These are phyloP conservation scores for Drosophila novamexicana DNA, from an alignment of 1,140 invertebrate genomes.

Conservation along the genomic window DNA sequence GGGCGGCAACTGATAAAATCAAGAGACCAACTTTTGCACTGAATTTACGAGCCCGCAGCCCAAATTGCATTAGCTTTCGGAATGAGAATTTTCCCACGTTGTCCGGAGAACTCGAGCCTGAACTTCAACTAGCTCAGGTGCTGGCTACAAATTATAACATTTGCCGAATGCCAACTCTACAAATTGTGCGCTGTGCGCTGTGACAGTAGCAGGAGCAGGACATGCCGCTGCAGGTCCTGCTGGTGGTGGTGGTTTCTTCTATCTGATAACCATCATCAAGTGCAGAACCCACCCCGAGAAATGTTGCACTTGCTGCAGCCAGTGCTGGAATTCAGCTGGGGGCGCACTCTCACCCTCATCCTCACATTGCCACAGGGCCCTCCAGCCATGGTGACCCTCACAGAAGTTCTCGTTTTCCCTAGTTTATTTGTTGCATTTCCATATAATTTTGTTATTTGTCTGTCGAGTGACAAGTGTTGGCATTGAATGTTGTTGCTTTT, in stretches of 20 bases:
- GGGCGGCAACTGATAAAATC: slow-evolving; percentile 74
- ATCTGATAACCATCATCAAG: slow-evolving; percentile 60
- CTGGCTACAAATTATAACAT: slow-evolving; percentile 45
- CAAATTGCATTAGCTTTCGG: slow-evolving; percentile 69
- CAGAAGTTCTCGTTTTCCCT: slow-evolving; percentile 36
- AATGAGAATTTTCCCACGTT: slow-evolving; percentile 80
- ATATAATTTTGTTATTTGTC: slow-evolving; percentile 75
- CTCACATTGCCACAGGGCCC: slow-evolving; percentile 15
- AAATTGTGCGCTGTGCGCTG: slow-evolving; percentile 17
- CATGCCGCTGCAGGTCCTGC: slow-evolving; percentile 60
- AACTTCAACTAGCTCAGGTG: slow-evolving; percentile 33
- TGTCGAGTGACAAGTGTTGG: slow-evolving; percentile 67
- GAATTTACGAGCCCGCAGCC: slow-evolving; percentile 71
- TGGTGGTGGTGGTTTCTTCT: slow-evolving; percentile 71
- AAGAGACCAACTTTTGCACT: slow-evolving; percentile 72
- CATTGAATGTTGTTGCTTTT: slow-evolving; percentile 32
- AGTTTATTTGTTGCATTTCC: slow-evolving; percentile 56
- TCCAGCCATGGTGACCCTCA: slow-evolving; percentile 19
- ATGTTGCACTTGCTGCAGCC: slow-evolving; percentile 51
- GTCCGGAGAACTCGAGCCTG: slow-evolving; percentile 1
- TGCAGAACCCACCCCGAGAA: slow-evolving; percentile 29
- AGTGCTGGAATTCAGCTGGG: slow-evolving; percentile 32
- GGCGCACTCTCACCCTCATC: slow-evolving; percentile 38
- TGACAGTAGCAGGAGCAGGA: slow-evolving; percentile 26
- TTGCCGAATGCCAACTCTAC: slow-evolving; percentile 17